Evolutionary conservation across 2,113 vertebrate genomes (phyloP).

Genomic region (Clinocottus analis): DNA sequence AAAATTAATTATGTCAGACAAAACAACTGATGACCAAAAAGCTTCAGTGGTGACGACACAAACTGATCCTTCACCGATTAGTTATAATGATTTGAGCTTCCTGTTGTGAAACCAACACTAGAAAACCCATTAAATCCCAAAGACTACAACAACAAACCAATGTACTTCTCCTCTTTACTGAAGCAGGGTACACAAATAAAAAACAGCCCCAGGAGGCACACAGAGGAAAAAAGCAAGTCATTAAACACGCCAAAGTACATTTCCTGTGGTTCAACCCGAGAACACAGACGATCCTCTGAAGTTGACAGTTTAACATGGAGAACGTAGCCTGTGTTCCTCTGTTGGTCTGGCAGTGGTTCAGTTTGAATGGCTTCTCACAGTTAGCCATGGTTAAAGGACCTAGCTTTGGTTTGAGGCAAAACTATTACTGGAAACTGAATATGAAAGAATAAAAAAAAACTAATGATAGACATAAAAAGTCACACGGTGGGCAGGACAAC

Average conservation of each 20-base stretch:
- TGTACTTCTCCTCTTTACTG: background rate
- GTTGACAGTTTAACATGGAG: background rate
- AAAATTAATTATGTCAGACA: background rate
- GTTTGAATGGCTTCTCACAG: conserved; percentile 9
- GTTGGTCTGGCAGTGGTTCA: background rate
- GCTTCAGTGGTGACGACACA: background rate
- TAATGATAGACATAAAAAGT: background rate
- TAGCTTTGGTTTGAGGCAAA: conserved; percentile 9
- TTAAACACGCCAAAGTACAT: conserved; percentile 23
- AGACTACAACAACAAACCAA: conserved; percentile 17
- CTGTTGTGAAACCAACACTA: background rate
- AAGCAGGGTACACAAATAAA: conserved; percentile 28
- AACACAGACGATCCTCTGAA: background rate
- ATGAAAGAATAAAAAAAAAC: background rate
- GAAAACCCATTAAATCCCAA: background rate
- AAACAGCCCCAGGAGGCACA: conserved; percentile 5
- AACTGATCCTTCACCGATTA: background rate
- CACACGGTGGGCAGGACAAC: background rate
- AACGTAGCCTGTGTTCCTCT: background rate
- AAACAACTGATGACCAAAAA: background rate
- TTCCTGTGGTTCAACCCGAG: conserved; percentile 19
- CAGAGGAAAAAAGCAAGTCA: conserved; percentile 11
- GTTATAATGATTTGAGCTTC: background rate
- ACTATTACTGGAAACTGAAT: background rate
- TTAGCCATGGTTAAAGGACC: background rate